Percentiles rank a stretch among this genome's conserved stretches.
Evolutionary conservation across 2,113 vertebrate genomes (phyloP).

Genomic region (Dipodomys spectabilis): DNA sequence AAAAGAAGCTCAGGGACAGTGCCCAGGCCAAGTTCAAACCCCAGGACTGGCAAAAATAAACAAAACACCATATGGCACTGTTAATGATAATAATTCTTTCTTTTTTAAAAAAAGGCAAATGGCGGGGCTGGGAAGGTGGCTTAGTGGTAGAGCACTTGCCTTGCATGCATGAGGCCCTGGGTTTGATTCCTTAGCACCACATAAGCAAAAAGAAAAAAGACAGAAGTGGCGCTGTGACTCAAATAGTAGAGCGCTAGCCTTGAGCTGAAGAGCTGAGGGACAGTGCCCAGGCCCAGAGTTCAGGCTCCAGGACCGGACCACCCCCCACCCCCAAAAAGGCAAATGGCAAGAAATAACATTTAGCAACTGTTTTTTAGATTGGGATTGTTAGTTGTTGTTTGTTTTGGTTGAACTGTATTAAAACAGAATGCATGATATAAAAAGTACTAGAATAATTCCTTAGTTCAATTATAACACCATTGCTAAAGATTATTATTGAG

Average conservation of each 20-base stretch:
- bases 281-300: too few species aligned
- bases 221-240: too few species aligned
- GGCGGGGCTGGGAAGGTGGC: neutral
- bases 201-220: too few species aligned
- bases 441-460: conserved; percentile 50
- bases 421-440: conserved; percentile 73
- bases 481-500: conserved; percentile 52
- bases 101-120: neutral
- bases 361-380: conserved; percentile 40
- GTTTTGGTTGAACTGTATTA: conserved; percentile 60
- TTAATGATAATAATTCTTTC: neutral
- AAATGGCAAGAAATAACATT: conserved; percentile 39
- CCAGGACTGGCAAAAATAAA: too few species aligned
- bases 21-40: too few species aligned
- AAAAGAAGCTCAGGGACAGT: too few species aligned
- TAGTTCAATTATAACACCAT: conserved; percentile 20
- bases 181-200: too few species aligned
- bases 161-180: too few species aligned
- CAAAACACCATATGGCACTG: conserved; percentile 42
- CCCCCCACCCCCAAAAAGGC: neutral
- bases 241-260: too few species aligned
- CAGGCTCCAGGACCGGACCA: too few species aligned
- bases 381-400: conserved; percentile 47
- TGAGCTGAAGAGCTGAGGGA: too few species aligned
- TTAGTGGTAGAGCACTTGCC: too few species aligned